Conservation (phyloP, 64 coral and sea anemone species). For the Stylophora pistillata region DNA sequence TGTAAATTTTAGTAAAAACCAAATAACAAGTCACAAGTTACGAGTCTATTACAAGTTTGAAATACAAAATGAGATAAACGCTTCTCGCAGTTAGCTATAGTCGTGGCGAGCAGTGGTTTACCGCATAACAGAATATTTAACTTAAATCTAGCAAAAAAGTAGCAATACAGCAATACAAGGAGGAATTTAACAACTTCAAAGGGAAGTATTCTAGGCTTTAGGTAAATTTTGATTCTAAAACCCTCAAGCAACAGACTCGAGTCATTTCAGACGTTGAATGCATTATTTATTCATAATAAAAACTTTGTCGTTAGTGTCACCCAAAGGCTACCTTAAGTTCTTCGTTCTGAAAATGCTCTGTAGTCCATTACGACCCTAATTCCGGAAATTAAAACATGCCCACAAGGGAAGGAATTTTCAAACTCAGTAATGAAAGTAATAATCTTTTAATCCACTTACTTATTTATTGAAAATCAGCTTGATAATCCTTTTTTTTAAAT, state of each 20-base stretch:
- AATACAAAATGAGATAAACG: too few relatives aligned
- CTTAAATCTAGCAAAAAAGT: too few relatives aligned
- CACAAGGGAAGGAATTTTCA: conserved; percentile 7
- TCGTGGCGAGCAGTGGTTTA: too few relatives aligned
- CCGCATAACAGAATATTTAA: too few relatives aligned
- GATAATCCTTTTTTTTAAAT: neutral
- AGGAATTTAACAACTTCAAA: neutral
- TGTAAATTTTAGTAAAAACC: neutral
- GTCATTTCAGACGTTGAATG: neutral
- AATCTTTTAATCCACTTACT: neutral
- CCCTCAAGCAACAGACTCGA: neutral
- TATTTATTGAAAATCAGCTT: neutral
- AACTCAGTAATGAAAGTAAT: neutral
- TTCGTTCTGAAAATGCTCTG: neutral
- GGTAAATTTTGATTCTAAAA: neutral
- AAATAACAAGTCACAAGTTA: neutral
- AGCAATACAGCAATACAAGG: too few relatives aligned
- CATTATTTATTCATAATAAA: neutral
- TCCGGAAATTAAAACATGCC: conserved; percentile 50
- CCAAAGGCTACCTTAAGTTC: neutral
- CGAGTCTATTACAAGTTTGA: too few relatives aligned
- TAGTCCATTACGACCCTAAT: neutral
- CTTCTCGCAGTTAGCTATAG: too few relatives aligned
- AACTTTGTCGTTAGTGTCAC: neutral
- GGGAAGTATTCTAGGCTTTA: neutral